Evolutionary conservation across 2,797 vertebrate species (phyloP).

Genomic region (Odontamblyopus lacepedii): DNA sequence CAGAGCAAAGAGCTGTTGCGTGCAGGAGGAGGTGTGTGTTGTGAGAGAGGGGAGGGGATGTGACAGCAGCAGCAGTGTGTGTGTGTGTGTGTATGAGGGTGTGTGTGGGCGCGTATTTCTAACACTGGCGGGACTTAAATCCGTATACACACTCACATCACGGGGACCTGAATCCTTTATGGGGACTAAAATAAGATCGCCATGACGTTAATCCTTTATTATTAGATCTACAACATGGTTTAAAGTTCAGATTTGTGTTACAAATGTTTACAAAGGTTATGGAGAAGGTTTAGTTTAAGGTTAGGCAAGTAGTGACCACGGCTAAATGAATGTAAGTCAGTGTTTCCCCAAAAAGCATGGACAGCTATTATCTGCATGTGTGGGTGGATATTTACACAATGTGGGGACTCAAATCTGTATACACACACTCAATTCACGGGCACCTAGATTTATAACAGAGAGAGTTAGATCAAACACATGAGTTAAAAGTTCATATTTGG

Average conservation of each 20-base stretch:
- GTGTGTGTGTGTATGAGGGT: constrained; percentile 19
- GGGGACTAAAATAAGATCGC: not conserved
- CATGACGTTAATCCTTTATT: no score
- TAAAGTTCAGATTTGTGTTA: no score
- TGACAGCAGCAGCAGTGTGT: constrained; percentile 45
- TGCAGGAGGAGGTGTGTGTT: constrained; percentile 42
- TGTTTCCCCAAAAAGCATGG: no score
- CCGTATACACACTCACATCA: not conserved
- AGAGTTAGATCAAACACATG: not conserved
- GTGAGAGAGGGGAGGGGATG: constrained; percentile 60
- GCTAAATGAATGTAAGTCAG: no score
- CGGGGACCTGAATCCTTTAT: not conserved
- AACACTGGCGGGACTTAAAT: not conserved
- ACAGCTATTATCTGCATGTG: no score
- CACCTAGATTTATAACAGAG: not conserved
- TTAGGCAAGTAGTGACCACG: no score
- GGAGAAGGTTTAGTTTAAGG: no score
- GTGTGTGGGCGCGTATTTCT: constrained; percentile 1
- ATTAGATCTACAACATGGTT: no score
- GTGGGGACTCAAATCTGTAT: not conserved
- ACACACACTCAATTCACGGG: not conserved
- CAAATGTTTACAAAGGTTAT: no score
- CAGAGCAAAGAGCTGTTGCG: constrained; percentile 10
- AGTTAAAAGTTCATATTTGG: not conserved
- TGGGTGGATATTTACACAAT: no score